A percentile compares a stretch with the other conserved stretches of the same genome.
These are phyloP conservation scores for Melieria crassipennis DNA, from an alignment of 2,888 invertebrate species.

Conservation along the genomic window DNA sequence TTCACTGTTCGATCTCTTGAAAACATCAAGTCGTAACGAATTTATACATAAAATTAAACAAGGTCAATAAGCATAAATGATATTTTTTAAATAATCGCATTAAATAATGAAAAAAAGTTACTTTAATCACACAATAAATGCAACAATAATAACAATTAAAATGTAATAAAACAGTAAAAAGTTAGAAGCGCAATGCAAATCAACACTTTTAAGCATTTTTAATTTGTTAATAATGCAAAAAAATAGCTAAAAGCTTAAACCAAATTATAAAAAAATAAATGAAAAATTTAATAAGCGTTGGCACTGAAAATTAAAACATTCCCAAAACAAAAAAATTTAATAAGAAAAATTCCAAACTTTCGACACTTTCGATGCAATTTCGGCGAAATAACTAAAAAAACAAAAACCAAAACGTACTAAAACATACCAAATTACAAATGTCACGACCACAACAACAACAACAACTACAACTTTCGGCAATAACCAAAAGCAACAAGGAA, in stretches of 20 bases:
- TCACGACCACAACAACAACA: slow-evolving; percentile 3
- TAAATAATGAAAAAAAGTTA: slow-evolving; percentile 40
- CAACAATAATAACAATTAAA: slow-evolving; percentile 30
- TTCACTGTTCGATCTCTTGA: too few relatives aligned
- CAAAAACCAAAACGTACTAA: slow-evolving; percentile 10
- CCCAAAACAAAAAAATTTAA: slow-evolving; percentile 35
- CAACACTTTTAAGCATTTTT: slow-evolving; percentile 29
- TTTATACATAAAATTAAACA: slow-evolving; percentile 44
- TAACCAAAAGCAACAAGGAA: slow-evolving; percentile 29
- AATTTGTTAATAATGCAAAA: slow-evolving; percentile 32
- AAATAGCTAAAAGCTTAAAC: slow-evolving; percentile 34
- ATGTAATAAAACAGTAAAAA: slow-evolving; percentile 20
- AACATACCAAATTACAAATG: slow-evolving; percentile 12
- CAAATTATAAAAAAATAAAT: slow-evolving; percentile 41
- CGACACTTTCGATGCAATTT: slow-evolving; percentile 37
- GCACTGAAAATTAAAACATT: slow-evolving; percentile 53
- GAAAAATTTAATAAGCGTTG: slow-evolving; percentile 55
- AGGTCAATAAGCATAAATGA: slow-evolving; percentile 47
- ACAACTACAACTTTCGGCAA: slow-evolving; percentile 41
- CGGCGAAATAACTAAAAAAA: slow-evolving; percentile 10
- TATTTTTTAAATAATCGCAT: slow-evolving; percentile 22
- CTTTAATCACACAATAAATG: slow-evolving; percentile 25
- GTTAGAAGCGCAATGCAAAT: slow-evolving; percentile 4
- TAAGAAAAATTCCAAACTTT: slow-evolving; percentile 32
- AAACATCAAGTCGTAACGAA: slow-evolving; percentile 39